Evolutionary conservation across 2,113 vertebrate species (phyloP), one percentile per base, ranked within the genome.

Genomic region (Emydocephalus ijimae): DNA sequence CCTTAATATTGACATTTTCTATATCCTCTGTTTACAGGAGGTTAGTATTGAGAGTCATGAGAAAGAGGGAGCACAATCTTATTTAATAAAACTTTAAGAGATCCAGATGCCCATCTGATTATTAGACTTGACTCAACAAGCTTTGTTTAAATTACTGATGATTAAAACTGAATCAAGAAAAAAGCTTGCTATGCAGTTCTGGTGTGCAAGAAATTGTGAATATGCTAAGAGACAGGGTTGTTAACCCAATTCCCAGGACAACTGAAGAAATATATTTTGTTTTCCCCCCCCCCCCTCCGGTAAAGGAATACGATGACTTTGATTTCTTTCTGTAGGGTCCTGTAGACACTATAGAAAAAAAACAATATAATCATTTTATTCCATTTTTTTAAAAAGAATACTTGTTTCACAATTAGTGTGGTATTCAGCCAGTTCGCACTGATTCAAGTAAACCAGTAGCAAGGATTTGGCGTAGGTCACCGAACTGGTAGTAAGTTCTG

Each of bases 271-370:
- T 90, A 26, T 48, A 59, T 89, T 56, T 55, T 55, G 18, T 15
- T 39, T 18, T n/a, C 1, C 18, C 21, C 8, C 1, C 3, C 48
- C 43, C 43, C 1, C 8, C 10, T 10, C 18, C 1, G 3, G 4
- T 45, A 48, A 69, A 48, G 59, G 18, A 45, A 90, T 24, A 29
- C 20, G 24, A 52, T 12, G 14, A n/a, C 21, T 55, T 74, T 54
- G 64, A 52, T 90, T 90, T 29, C 5, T 21, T 23, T 90, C 14
- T 39, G 48, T 54, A n/a, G 23, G n/a, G n/a, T 54, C 61, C n/a
- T 90, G 20, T 55, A 50, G 59, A 39, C 15, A n/a, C 12, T 34
- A 69, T 26, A 69, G 64, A 57, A 69, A 69, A 43, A 59, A 50
- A 61, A 29, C 1, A 14, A 48, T 29, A 69, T 18, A 81, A 29